phyloP scores from a whole-genome alignment of 2,113 vertebrate genomes.

The Gallinago paraguaiae region DNA sequence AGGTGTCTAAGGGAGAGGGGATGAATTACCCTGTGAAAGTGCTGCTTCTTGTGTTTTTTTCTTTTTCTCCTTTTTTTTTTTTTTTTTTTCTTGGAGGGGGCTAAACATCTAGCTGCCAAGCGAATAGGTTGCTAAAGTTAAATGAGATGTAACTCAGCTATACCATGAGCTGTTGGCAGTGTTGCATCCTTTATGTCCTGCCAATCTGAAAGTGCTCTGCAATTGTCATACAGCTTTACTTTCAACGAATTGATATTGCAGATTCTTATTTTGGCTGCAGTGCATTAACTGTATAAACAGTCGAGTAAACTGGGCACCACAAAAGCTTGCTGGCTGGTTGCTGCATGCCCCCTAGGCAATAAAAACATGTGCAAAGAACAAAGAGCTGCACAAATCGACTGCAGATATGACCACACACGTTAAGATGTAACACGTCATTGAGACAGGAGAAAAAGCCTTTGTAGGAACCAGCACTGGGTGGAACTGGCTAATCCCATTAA shows the following conservation, averaged over 20 bases:
- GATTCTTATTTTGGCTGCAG: constrained; percentile 50
- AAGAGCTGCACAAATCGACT: constrained; percentile 56
- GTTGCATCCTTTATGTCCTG: not conserved
- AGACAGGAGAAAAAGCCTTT: constrained; percentile 48
- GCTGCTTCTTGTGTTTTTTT: not conserved
- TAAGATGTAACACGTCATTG: constrained; percentile 39
- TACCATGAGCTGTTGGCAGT: not conserved
- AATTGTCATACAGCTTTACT: not conserved
- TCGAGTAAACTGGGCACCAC: constrained; percentile 20
- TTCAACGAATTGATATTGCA: constrained; percentile 28
- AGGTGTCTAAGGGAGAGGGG: not conserved
- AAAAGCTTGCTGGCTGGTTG: constrained; percentile 50
- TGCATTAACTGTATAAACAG: constrained; percentile 45
- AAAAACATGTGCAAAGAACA: constrained; percentile 63
- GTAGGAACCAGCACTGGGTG: constrained; percentile 21
- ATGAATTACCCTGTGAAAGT: not conserved
- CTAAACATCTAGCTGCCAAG: not conserved
- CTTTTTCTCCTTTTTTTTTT: too few relatives aligned
- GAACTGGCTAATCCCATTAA: constrained; percentile 50
- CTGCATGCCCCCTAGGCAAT: constrained; percentile 44
- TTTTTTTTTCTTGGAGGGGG: not conserved
- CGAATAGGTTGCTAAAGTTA: not conserved
- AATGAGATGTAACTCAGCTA: not conserved
- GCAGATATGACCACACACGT: constrained; percentile 65
- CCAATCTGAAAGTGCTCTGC: not conserved